Evolutionary conservation across 2,888 invertebrate species (phyloP), one percentile per base, ranked within the genome.

Genomic region (Resseliella maxima): DNA sequence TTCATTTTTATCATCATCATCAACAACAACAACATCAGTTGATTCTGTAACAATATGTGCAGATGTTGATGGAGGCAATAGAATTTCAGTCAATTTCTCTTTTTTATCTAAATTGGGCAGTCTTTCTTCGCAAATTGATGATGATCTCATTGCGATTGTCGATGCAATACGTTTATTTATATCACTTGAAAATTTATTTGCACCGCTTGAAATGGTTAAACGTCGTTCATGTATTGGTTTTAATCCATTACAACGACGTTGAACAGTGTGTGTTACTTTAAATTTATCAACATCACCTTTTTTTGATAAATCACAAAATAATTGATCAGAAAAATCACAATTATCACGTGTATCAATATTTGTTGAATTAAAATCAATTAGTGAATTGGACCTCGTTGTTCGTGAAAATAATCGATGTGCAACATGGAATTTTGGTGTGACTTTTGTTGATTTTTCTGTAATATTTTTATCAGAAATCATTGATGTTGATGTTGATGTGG

Each of bases 121-220:
- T 59, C 59, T 59, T 59, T 59, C 59, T 59, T 59, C 59, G 6
- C 10, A 59, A 59, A 59, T 24, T 59, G 59, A 59, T 6, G 59
- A 15, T 12, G 59, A 59, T 24, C 59, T 59, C 6, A 12, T 12
- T 27, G 27, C 24, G 12, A 59, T 27, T 24, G 21, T 41, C 41
- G 50, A 27, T 59, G 24, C 59, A 27, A 27, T 27, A 8, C 59
- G 59, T 24, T 18, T 21, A 12, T 36, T 36, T 12, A 1, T 2
- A 10, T 81, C 81, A 81, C 21, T 36, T 6, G 81, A 15, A 1
- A 36, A 21, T 36, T 81, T 81, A 36, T 64, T 64, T 64, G 64
- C 27, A 64, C 64, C 24, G 10, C 81, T 81, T 81, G 81, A 83
- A 83, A 38, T 83, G 83, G 83, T 83, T 3, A 72, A 31, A 31